Evolutionary conservation across 2,888 invertebrate genomes (phyloP), one percentile per base, ranked within the genome.

Genomic region (Meganola albula): DNA sequence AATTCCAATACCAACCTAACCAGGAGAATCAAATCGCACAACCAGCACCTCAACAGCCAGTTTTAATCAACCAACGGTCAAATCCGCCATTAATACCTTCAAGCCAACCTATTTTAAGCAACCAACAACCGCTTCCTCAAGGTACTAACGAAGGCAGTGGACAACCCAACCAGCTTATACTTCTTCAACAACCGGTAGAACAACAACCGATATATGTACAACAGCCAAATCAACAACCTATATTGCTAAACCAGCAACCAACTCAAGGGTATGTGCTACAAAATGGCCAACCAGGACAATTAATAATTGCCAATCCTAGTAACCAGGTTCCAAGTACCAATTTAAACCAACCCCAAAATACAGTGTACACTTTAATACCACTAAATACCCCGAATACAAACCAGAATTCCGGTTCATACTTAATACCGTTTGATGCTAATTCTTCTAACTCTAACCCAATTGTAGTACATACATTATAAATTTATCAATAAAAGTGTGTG

Each of bases 291-390:
- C 32, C 38, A 6, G 25, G 14, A 2, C 46, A 34, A 16, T 11
- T 50, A 6, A 21, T 51, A 4, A 10, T 50, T 23, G 10, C 37
- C 1, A 50, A 38, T 7, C 37, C 50, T 4, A 37, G 26, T 16
- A 42, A 37, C 0, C 37, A 35, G 5, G 30, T 48, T 8, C 22
- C 22, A 11, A 27, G 44, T 7, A 34, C 49, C 0, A 39, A 43
- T 18, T 40, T 44, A 16, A 48, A 28, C 31, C 44, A 48, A 18
- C 47, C 50, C 36, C 47, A 31, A 12, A 51, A 45, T 25, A 43
- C 37, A 28, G 31, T 66, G 1, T 64, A 58, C 34, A 53, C 62
- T 0, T 31, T 68, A 9, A 49, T 66, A 23, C 72, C 72, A 9
- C 7, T 60, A 12, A 60, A 51, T 41, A 36, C 32, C 6, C 43